A percentile compares a stretch with the other conserved stretches of the same genome.
These are phyloP conservation scores for Spea bombifrons DNA, from an alignment of 2,113 vertebrate species.

Conservation along the genomic window DNA sequence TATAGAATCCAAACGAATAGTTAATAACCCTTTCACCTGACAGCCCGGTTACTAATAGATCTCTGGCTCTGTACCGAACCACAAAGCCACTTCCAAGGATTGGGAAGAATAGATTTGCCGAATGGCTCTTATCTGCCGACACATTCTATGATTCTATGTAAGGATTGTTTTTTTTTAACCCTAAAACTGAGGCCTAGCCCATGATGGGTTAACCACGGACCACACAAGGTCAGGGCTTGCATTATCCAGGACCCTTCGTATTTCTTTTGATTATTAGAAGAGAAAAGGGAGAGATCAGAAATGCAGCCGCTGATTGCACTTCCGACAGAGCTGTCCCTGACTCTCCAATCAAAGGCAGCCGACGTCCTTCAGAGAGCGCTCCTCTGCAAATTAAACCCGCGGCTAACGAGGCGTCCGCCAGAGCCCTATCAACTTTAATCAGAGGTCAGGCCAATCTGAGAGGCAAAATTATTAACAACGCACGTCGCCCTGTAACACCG, in stretches of 20 bases:
- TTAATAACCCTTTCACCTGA: no score
- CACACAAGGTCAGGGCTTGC: not conserved
- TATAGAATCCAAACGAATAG: no score
- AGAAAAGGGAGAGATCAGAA: slow-evolving; percentile 11
- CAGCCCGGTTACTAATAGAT: no score
- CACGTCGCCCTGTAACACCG: not conserved
- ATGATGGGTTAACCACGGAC: slow-evolving; percentile 5
- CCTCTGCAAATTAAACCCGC: slow-evolving; percentile 44
- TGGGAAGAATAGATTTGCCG: no score
- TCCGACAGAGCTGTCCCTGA: slow-evolving; percentile 38
- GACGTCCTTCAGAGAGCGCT: slow-evolving; percentile 34
- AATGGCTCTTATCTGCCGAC: no score
- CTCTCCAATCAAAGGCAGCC: slow-evolving; percentile 45
- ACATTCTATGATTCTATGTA: no score
- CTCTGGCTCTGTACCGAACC: no score
- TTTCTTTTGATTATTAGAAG: slow-evolving; percentile 34
- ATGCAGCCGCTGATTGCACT: slow-evolving; percentile 31
- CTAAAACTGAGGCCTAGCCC: not conserved
- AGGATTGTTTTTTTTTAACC: no score
- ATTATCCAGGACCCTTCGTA: slow-evolving; percentile 14
- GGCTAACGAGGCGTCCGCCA: slow-evolving; percentile 40
- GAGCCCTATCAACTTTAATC: slow-evolving; percentile 43
- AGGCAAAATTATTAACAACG: slow-evolving; percentile 42
- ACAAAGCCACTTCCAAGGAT: no score
- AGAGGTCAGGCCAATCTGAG: slow-evolving; percentile 43